These are phyloP conservation scores for Cloeon dipterum DNA, from an alignment of 2,888 invertebrate species.

Conservation along the genomic window DNA sequence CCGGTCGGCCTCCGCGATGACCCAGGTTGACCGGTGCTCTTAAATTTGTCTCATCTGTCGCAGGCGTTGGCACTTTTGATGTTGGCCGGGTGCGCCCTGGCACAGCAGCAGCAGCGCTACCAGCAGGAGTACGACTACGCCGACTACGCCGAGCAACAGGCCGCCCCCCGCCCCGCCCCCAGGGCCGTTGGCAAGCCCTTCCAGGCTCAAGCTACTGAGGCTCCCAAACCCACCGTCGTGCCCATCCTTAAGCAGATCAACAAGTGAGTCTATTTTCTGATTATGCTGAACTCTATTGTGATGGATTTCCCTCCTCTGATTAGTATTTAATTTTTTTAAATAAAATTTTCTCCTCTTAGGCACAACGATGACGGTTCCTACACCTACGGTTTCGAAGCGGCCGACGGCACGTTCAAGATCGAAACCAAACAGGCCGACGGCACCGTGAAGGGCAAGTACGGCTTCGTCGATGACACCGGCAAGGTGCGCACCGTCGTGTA, in stretches of 20 bases:
- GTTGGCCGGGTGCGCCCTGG: too few relatives aligned
- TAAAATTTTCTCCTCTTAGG: constrained; percentile 22
- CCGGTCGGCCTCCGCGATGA: too few relatives aligned
- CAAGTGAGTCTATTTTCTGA: constrained; percentile 23
- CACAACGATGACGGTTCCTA: constrained; percentile 80
- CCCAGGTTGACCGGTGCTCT: too few relatives aligned
- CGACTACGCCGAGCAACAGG: constrained; percentile 15
- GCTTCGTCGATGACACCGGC: constrained; percentile 64
- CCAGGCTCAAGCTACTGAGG: constrained; percentile 14
- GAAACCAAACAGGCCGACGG: constrained; percentile 62
- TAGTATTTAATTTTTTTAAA: too few relatives aligned
- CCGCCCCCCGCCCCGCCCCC: constrained; percentile 13
- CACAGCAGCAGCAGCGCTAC: too few relatives aligned
- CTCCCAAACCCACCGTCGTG: constrained; percentile 34
- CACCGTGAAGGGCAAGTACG: constrained; percentile 76
- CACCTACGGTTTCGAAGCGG: constrained; percentile 74
- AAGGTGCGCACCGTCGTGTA: constrained; percentile 68
- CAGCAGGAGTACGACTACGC: too few relatives aligned
- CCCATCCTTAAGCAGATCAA: constrained; percentile 74
- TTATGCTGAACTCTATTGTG: too few relatives aligned
- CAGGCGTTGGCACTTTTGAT: too few relatives aligned
- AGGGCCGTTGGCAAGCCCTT: constrained; percentile 13
- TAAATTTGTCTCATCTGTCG: too few relatives aligned
- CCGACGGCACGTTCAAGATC: constrained; percentile 73
- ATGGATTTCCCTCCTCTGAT: too few relatives aligned